phyloP scores from a whole-genome alignment of 2,888 invertebrate species.

The Antheraea yamamai region DNA sequence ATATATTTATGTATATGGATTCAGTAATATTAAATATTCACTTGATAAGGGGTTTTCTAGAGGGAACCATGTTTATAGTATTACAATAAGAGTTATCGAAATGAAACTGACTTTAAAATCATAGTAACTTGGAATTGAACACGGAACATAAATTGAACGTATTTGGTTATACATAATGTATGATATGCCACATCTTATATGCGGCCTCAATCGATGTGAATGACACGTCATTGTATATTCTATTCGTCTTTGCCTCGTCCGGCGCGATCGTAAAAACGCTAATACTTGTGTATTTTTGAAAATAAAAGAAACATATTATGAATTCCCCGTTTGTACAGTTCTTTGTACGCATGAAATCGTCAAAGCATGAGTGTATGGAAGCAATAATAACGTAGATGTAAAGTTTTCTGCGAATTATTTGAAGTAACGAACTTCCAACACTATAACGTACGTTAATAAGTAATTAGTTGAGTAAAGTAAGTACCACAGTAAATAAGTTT shows the following conservation, averaged over 20 bases:
- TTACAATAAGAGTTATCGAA: slow-evolving; percentile 22
- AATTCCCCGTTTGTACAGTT: slow-evolving; percentile 18
- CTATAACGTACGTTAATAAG: background rate
- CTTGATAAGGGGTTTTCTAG: background rate
- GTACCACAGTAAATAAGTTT: too few relatives aligned
- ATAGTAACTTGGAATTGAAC: slow-evolving; percentile 46
- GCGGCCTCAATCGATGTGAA: slow-evolving; percentile 78
- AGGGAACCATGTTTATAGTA: background rate
- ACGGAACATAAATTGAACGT: slow-evolving; percentile 52
- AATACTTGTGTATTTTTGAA: slow-evolving; percentile 67
- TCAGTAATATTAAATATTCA: background rate
- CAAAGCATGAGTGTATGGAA: slow-evolving; percentile 8
- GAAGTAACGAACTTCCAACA: too few relatives aligned
- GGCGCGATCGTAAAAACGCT: slow-evolving; percentile 74
- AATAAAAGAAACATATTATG: slow-evolving; percentile 59
- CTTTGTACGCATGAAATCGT: background rate
- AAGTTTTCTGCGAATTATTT: too few relatives aligned
- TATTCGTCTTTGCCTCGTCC: slow-evolving; percentile 70
- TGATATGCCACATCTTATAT: slow-evolving; percentile 70
- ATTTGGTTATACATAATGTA: slow-evolving; percentile 63
- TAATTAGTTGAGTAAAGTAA: too few relatives aligned
- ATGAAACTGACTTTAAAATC: slow-evolving; percentile 49
- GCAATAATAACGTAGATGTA: too few relatives aligned
- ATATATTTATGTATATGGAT: background rate
- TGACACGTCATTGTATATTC: slow-evolving; percentile 80